Evolutionary conservation across 2,113 vertebrate species (phyloP), one percentile per base, ranked within the genome.

Genomic region (Microcebus tavaratra): DNA sequence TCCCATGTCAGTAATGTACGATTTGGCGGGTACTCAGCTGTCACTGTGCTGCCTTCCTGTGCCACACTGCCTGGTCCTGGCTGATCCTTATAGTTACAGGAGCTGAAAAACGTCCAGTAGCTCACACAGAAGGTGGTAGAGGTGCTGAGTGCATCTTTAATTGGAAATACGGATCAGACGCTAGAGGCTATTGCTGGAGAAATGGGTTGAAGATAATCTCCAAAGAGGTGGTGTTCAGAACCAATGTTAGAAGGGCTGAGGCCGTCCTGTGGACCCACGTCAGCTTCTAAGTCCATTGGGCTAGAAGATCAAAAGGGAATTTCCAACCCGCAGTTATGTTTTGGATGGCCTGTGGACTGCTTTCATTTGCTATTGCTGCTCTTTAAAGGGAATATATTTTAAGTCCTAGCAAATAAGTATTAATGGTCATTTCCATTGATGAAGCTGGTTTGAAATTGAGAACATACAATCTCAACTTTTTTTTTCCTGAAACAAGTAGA

Each of bases 241-340:
- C 23, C n/a, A 9, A 0, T 0, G 25, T 27, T 11, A 11, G 9
- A 9, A 50, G n/a, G 29, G 2, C 1, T 2, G 31, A 15, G 59
- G 12, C 0, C 1, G 34, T 53, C 27, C 25, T 63, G 12, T 27
- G 13, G 20, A 55, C 6, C 57, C n/a, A 17, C 6, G 5, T 75
- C 29, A 2, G 5, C 34, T 90, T 84, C 61, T 82, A 78, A 63
- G 63, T 92, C 48, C 48, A 75, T 36, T 9, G 83, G 42, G 13
- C 34, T 36, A 50, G 42, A 83, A 55, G 29, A 83, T 20, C 48
- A 81, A 83, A 80, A 48, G 39, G 50, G 48, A 90, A 91, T 63
- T 73, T 18, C 36, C 9, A 20, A 6, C 34, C 39, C 8, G 2
- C 3, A 13, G 10, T 50, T 82, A 21, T n/a, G 45, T 36, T 89